These are phyloP conservation scores for Fulica atra DNA, from an alignment of 2,113 vertebrate species.

Conservation along the genomic window DNA sequence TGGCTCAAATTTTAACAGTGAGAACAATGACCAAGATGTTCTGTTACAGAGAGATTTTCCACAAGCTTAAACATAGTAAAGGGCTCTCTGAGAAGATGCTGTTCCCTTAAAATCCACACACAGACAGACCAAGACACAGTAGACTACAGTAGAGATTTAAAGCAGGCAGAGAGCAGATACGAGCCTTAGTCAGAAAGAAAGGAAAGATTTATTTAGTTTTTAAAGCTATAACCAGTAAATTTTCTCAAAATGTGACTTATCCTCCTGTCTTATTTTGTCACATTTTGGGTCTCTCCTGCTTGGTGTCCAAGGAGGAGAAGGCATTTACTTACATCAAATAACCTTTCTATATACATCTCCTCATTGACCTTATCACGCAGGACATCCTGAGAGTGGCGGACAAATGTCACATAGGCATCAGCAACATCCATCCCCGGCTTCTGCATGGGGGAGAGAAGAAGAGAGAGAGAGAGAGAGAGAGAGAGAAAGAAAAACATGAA, in stretches of 20 bases:
- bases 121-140: slow-evolving; percentile 82
- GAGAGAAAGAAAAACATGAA: slow-evolving; percentile 54
- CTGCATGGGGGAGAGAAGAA: slow-evolving; percentile 76
- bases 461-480: slow-evolving; percentile 47
- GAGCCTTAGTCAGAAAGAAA: slow-evolving; percentile 72
- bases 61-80: slow-evolving; percentile 42
- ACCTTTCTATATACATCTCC: slow-evolving; percentile 99
- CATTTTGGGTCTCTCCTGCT: slow-evolving; percentile 96
- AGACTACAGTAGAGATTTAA: slow-evolving; percentile 75
- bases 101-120: slow-evolving; percentile 43
- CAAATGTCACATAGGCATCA: slow-evolving; percentile 97
- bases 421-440: slow-evolving; percentile 99
- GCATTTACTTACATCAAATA: slow-evolving; percentile 99
- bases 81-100: slow-evolving; percentile 45
- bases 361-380: slow-evolving; percentile 99
- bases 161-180: slow-evolving; percentile 79
- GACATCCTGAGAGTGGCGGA: slow-evolving; percentile 99
- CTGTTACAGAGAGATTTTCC: slow-evolving; percentile 52
- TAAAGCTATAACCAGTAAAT: slow-evolving; percentile 69
- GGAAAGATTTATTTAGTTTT: slow-evolving; percentile 68
- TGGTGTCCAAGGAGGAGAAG: slow-evolving; percentile 89
- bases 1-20: slow-evolving; percentile 48
- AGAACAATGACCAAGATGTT: slow-evolving; percentile 66
- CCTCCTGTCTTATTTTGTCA: slow-evolving; percentile 99
- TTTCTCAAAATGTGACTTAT: slow-evolving; percentile 99